phyloP scores from a whole-genome alignment of 1,140 invertebrate genomes.

The Chrysopa pallens region DNA sequence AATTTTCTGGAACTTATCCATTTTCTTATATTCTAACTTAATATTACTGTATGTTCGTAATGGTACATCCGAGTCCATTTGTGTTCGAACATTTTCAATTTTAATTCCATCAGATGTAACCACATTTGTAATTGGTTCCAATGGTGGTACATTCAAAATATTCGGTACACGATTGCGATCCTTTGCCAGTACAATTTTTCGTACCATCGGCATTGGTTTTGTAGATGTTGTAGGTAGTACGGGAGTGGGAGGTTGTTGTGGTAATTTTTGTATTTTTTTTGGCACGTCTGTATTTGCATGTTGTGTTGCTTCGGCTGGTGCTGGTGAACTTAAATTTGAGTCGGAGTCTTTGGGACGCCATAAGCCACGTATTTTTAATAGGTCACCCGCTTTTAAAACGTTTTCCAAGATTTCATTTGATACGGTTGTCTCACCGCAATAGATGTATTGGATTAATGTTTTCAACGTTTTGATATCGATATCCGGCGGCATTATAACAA shows the following conservation, averaged over 20 bases:
- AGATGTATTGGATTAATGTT: constrained; percentile 73
- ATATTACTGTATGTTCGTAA: too few species aligned
- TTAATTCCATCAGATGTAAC: neutral
- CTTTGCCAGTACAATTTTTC: neutral
- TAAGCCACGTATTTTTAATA: constrained; percentile 54
- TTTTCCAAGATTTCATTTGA: constrained; percentile 64
- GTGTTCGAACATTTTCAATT: neutral
- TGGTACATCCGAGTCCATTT: neutral
- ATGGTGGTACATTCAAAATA: neutral
- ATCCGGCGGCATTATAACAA: constrained; percentile 62
- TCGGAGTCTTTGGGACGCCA: constrained; percentile 40
- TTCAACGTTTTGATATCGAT: constrained; percentile 59
- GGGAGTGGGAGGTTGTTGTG: too few species aligned
- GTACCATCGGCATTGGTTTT: neutral
- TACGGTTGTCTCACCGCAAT: constrained; percentile 64
- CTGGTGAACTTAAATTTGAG: constrained; percentile 19
- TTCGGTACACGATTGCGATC: neutral
- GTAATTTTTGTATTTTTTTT: neutral
- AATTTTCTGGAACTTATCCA: too few species aligned
- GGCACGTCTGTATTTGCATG: constrained; percentile 15
- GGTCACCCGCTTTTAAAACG: constrained; percentile 59
- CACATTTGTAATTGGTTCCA: neutral
- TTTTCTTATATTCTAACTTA: too few species aligned
- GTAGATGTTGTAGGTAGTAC: neutral
- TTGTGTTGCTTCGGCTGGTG: constrained; percentile 18